phyloP scores from a whole-genome alignment of 1,140 invertebrate genomes.

The Agrypnia vestita region DNA sequence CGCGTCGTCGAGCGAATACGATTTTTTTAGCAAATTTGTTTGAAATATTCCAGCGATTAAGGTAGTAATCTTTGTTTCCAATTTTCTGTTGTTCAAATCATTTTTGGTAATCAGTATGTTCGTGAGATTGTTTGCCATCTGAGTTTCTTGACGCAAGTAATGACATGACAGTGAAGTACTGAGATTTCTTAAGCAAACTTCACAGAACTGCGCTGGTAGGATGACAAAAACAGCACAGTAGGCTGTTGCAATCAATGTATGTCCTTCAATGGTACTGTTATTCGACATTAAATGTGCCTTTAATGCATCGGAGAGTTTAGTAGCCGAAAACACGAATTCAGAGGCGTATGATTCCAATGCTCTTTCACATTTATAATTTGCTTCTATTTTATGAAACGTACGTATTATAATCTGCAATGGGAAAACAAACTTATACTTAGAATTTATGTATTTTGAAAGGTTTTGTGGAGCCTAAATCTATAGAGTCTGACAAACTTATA shows the following conservation, averaged over 20 bases:
- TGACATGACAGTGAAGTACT: conserved; percentile 57
- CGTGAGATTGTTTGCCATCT: conserved; percentile 29
- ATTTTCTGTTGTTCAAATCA: conserved; percentile 4
- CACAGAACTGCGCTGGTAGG: conserved; percentile 27
- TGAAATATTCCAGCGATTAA: conserved; percentile 70
- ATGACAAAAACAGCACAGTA: conserved; percentile 42
- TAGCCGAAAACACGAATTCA: conserved; percentile 1
- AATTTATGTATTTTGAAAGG: too few relatives aligned
- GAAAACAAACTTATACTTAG: background rate
- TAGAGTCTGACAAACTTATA: too few relatives aligned
- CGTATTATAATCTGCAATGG: conserved; percentile 46
- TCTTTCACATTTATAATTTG: conserved; percentile 6
- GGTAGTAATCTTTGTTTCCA: conserved; percentile 49
- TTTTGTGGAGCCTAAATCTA: too few relatives aligned
- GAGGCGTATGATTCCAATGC: background rate
- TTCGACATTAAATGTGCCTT: conserved; percentile 21
- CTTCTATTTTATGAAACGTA: conserved; percentile 30
- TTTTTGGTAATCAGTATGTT: conserved; percentile 1
- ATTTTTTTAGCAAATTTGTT: conserved; percentile 64
- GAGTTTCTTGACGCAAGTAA: background rate
- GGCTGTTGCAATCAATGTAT: conserved; percentile 39
- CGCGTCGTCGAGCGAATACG: conserved; percentile 46
- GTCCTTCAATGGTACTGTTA: conserved; percentile 28
- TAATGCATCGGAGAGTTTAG: conserved; percentile 40
- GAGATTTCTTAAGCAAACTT: conserved; percentile 59